Percentiles rank a stretch among this genome's conserved stretches.
Evolutionary conservation across 2,113 vertebrate genomes (phyloP).

Genomic region (Tilapia sparmanii): DNA sequence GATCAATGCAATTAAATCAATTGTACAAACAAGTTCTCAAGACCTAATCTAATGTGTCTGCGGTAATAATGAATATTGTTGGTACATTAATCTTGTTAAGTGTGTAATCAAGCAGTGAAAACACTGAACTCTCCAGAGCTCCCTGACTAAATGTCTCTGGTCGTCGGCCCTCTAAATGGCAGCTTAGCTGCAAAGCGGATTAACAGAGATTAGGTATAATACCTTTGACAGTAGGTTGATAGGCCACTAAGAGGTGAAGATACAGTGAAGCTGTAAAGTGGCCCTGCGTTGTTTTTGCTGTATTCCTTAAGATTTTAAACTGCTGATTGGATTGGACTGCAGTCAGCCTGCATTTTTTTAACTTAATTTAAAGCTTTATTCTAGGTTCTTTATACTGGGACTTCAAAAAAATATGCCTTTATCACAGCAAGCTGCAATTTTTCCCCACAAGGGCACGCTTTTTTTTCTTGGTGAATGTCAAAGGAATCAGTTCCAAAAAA

Average conservation of each 20-base stretch:
- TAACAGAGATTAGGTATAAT: slow-evolving; percentile 42
- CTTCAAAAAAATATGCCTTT: background rate
- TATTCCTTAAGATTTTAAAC: background rate
- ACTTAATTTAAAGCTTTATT: background rate
- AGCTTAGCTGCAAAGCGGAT: slow-evolving; percentile 37
- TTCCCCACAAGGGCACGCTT: background rate
- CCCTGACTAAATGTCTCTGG: background rate
- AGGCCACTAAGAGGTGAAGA: background rate
- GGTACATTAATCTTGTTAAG: background rate
- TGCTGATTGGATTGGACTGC: background rate
- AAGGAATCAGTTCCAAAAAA: background rate
- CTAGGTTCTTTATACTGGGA: background rate
- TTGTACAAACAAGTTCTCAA: background rate
- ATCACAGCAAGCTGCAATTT: background rate
- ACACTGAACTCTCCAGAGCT: background rate
- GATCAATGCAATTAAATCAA: background rate
- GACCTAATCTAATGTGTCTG: background rate
- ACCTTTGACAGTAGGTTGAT: slow-evolving; percentile 18
- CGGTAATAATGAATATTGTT: background rate
- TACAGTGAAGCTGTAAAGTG: background rate
- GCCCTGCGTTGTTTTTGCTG: background rate
- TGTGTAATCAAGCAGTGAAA: background rate
- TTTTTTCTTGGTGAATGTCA: background rate
- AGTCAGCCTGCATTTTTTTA: background rate
- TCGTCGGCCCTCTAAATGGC: slow-evolving; percentile 10